Conservation (phyloP, 2,113 vertebrate genomes). For the Dipodomys stephensi region DNA sequence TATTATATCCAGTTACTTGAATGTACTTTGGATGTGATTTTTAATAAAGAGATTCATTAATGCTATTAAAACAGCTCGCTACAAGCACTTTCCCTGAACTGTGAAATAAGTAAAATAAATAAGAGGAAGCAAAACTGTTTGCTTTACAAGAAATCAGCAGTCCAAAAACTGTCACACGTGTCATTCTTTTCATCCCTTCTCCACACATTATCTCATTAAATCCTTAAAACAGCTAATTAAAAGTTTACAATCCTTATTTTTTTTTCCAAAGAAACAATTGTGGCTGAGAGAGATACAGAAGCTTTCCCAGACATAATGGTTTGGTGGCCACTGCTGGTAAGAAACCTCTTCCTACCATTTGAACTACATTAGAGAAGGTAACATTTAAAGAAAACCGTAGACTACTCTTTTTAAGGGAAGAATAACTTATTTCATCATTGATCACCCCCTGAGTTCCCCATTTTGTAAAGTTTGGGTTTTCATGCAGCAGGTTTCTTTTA, state of each 20-base stretch:
- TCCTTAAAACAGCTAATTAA: background rate
- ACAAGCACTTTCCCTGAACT: constrained; percentile 35
- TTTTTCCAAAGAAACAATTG: background rate
- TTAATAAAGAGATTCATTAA: constrained; percentile 46
- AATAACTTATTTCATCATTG: constrained; percentile 58
- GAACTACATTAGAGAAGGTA: background rate
- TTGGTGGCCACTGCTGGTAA: background rate
- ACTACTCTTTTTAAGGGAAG: constrained; percentile 21
- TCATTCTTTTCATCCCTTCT: background rate
- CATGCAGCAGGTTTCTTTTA: constrained; percentile 55
- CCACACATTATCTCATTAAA: constrained; percentile 12
- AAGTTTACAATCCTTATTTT: background rate
- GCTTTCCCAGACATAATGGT: background rate
- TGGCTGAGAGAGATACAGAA: background rate
- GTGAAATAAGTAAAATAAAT: constrained; percentile 46
- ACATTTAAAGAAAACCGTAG: background rate
- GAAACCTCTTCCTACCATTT: background rate
- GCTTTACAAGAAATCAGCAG: background rate
- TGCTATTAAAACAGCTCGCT: background rate
- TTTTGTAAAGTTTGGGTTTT: constrained; percentile 70
- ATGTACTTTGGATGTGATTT: constrained; percentile 34
- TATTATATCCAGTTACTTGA: constrained; percentile 30
- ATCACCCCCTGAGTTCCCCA: background rate
- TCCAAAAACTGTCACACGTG: background rate
- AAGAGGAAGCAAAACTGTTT: background rate